Conservation (phyloP, 2,113 vertebrate species). For the Lucifuga dentata region DNA sequence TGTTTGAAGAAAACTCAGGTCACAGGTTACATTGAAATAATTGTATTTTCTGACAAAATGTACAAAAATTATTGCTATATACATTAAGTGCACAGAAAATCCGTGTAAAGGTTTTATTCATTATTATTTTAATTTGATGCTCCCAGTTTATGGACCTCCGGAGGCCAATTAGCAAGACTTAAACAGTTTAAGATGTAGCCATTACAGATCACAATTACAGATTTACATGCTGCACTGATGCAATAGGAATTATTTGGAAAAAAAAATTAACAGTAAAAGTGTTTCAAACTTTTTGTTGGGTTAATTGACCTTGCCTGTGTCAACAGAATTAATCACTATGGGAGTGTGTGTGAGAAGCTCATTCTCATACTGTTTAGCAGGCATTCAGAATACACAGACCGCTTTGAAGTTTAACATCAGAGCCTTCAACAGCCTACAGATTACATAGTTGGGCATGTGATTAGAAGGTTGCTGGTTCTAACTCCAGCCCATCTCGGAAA, state of each 20-base stretch:
- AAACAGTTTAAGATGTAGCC: constrained; percentile 1
- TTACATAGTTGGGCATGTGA: constrained; percentile 22
- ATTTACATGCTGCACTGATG: background rate
- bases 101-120: constrained; percentile 16
- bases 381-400: constrained; percentile 9
- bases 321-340: constrained; percentile 22
- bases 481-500: background rate
- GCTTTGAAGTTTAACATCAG: constrained; percentile 38
- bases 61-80: constrained; percentile 11
- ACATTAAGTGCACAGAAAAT: constrained; percentile 15
- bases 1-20: constrained; percentile 28
- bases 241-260: background rate
- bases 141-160: background rate
- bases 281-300: constrained; percentile 13
- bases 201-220: no score
- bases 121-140: background rate
- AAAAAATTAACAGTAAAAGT: background rate
- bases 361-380: background rate
- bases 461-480: constrained; percentile 11
- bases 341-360: no score
- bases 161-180: background rate
- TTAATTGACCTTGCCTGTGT: constrained; percentile 23
- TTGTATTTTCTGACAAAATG: constrained; percentile 5
- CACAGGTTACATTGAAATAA: constrained; percentile 32
- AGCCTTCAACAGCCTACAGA: constrained; percentile 3